These are phyloP conservation scores for Echinometra lucunter DNA, from an alignment of 53 echinoderm and acorn worm genomes.

Conservation along the genomic window DNA sequence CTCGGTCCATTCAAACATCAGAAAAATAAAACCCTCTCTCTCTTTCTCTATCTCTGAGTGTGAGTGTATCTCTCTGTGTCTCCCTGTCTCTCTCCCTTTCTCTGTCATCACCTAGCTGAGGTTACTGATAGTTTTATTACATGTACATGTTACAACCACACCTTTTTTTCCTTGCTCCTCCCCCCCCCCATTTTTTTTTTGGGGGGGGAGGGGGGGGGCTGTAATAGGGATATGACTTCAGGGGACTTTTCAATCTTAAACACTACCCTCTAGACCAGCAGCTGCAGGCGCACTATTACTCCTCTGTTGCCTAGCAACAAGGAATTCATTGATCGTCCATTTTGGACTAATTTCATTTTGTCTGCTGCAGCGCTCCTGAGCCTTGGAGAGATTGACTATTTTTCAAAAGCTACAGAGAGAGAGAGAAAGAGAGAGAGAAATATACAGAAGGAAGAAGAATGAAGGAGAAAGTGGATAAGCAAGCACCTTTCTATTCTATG, in stretches of 20 bases:
- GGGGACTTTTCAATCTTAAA: not conserved
- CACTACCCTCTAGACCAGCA: conserved; percentile 28
- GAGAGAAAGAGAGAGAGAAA: not conserved
- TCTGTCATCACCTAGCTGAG: not conserved
- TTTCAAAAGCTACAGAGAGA: not conserved
- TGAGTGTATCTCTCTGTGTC: not conserved
- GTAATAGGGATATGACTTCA: not conserved
- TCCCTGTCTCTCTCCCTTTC: not conserved
- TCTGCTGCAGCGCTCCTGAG: conserved; percentile 42
- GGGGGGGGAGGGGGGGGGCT: not conserved
- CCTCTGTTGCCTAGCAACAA: conserved; percentile 50
- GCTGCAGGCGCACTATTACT: conserved; percentile 61
- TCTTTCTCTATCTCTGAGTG: not conserved
- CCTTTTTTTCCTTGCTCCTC: too few relatives aligned
- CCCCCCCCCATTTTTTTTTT: not conserved
- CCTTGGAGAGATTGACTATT: conserved; percentile 20
- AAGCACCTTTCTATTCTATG: not conserved
- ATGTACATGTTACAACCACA: not conserved
- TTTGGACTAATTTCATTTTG: conserved; percentile 65
- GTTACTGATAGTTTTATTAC: not conserved
- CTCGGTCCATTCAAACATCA: too few relatives aligned
- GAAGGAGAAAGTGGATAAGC: too few relatives aligned
- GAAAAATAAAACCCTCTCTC: too few relatives aligned
- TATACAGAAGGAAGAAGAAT: not conserved
- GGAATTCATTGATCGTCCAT: conserved; percentile 63